phyloP scores from a whole-genome alignment of 1,140 invertebrate species.

The Mactra quadrangularis region DNA sequence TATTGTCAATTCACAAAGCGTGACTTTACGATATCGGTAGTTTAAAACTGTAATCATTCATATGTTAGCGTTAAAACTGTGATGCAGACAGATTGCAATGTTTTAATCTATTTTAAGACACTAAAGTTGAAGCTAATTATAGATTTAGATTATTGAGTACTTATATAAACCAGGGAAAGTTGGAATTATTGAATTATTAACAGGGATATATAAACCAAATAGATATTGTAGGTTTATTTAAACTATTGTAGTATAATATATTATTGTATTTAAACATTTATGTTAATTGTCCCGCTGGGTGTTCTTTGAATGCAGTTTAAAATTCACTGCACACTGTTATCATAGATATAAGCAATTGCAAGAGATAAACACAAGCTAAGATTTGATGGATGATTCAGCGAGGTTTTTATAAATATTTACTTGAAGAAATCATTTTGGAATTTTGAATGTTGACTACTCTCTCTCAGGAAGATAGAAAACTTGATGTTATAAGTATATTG shows the following conservation, averaged over 20 bases:
- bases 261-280: too few relatives aligned
- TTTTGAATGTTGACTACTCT: slow-evolving; percentile 15
- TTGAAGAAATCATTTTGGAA: slow-evolving; percentile 4
- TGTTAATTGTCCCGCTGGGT: too few relatives aligned
- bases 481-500: too few relatives aligned
- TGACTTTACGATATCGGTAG: background rate
- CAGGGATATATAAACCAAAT: too few relatives aligned
- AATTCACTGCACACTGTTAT: too few relatives aligned
- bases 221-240: too few relatives aligned
- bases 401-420: slow-evolving; percentile 10
- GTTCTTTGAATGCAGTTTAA: too few relatives aligned
- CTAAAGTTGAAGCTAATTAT: slow-evolving; percentile 26
- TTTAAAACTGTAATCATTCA: background rate
- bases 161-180: too few relatives aligned
- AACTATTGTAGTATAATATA: too few relatives aligned
- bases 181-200: too few relatives aligned
- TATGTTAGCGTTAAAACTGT: background rate
- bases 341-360: slow-evolving; percentile 24
- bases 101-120: slow-evolving; percentile 31
- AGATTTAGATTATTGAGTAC: background rate
- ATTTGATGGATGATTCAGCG: background rate
- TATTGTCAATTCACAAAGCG: slow-evolving; percentile 22
- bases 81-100: slow-evolving; percentile 24
- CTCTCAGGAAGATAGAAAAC: background rate
- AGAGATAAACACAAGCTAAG: background rate